Base-by-base conservation (phyloP, 1,140 invertebrate genomes). In the Lerema accius region DNA sequence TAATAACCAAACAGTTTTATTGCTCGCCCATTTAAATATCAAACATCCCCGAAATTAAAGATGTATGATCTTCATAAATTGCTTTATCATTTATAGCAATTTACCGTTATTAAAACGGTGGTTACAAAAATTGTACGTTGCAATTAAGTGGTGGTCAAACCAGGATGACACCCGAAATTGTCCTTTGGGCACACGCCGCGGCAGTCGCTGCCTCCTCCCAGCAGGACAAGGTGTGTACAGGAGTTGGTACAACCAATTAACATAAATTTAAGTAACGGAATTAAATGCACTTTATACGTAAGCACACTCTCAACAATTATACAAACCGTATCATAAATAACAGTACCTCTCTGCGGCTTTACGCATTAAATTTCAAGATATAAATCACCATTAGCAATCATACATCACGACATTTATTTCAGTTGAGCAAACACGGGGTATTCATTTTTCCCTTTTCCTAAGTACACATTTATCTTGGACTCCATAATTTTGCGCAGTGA, bases 41-140 rank as follows among this genome's bases (percentile, higher is more conserved):
- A 65, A 58, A 65, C 46, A 50, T n/a, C n/a, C 46, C 46, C 11
- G 11, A 53, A 66, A 70, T 66, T 69, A 63, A 63, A 46, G 19
- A 32, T 40, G 60, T 11, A 62, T 40, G 50, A 39, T 60, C 43
- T 67, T 63, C 67, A 69, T 69, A 65, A 68, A 69, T 28, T 28
- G 32, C 43, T 69, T 67, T 64, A 76, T 67, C 59, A 78, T 76
- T 69, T 69, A 72, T 69, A 73, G 37, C 69, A 69, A 69, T 73
- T 65, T 69, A 73, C 74, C 73, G 71, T 78, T 78, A 81, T 75
- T 65, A 71, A 73, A 66, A 46, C 63, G 65, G 74, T 73, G 72
- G 77, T 80, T 79, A 78, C 43, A 66, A 65, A 81, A 80, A 78
- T 78, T 80, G 73, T 73, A 73, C 59, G 56, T 63, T 59, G 71